phyloP scores from a whole-genome alignment of 2,888 invertebrate genomes.

The Fragum sueziense region DNA sequence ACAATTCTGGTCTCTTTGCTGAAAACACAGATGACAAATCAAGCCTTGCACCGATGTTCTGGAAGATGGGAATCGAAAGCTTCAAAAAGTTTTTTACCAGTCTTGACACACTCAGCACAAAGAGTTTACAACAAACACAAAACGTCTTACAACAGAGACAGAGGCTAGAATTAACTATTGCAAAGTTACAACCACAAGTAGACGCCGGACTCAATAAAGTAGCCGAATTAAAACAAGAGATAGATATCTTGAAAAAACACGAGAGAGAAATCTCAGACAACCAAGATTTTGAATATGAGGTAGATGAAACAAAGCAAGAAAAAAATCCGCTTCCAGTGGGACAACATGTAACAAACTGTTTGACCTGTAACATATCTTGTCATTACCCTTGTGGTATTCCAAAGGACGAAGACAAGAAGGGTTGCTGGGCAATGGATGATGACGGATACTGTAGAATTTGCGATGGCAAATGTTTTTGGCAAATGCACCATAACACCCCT shows the following conservation, averaged over 20 bases:
- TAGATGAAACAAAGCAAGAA: conserved; percentile 35
- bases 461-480: conserved; percentile 42
- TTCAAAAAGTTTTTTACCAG: conserved; percentile 55
- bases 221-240: conserved; percentile 34
- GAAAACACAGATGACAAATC: conserved; percentile 35
- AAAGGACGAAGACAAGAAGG: conserved; percentile 38
- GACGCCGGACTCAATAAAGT: conserved; percentile 42
- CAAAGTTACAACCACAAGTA: conserved; percentile 38
- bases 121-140: conserved; percentile 58
- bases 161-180: conserved; percentile 50
- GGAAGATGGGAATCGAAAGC: conserved; percentile 58
- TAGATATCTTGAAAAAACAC: conserved; percentile 35
- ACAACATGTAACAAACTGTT: conserved; percentile 52
- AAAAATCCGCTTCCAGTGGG: conserved; percentile 41
- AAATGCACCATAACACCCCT: conserved; percentile 47
- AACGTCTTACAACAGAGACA: conserved; percentile 58
- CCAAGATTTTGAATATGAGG: conserved; percentile 48
- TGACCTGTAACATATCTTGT: conserved; percentile 49
- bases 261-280: conserved; percentile 47
- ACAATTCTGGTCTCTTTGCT: conserved; percentile 62
- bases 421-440: conserved; percentile 49
- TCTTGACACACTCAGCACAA: conserved; percentile 44
- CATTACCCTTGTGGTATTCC: conserved; percentile 42
- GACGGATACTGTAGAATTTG: conserved; percentile 46
- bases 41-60: conserved; percentile 49